These are phyloP conservation scores for Collichthys lucidus DNA, from an alignment of 2,113 vertebrate species.

Conservation along the genomic window DNA sequence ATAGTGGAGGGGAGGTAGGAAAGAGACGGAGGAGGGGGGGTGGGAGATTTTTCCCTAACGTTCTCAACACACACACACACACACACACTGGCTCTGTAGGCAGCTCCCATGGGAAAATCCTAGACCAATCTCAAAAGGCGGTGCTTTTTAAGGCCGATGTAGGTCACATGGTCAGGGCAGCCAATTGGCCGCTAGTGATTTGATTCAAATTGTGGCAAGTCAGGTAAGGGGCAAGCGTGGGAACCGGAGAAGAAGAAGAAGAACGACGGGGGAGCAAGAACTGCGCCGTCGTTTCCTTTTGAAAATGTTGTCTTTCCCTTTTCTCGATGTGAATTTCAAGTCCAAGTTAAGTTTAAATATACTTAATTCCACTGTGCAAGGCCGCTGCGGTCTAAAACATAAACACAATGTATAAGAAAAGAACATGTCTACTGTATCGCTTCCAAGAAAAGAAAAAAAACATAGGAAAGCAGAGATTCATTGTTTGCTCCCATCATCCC, in stretches of 20 bases:
- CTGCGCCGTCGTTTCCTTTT: conserved; percentile 34
- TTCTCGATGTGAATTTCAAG: conserved; percentile 26
- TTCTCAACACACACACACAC: conserved; percentile 49
- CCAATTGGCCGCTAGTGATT: conserved; percentile 81
- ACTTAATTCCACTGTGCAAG: conserved; percentile 1
- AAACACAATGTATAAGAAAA: conserved; percentile 30
- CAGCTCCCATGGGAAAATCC: conserved; percentile 88
- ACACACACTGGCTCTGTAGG: conserved; percentile 60
- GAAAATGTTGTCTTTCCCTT: conserved; percentile 39
- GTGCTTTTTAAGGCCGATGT: conserved; percentile 64
- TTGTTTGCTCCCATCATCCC: conserved; percentile 32
- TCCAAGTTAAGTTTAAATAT: conserved; percentile 48
- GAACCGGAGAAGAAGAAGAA: conserved; percentile 69
- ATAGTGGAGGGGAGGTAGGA: conserved; percentile 68
- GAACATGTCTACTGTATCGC: background rate
- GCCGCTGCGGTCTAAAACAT: conserved; percentile 52
- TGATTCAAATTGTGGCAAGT: conserved; percentile 83
- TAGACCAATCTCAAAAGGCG: conserved; percentile 74
- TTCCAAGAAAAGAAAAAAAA: conserved; percentile 36
- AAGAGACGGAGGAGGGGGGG: conserved; percentile 47
- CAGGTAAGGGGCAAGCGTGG: conserved; percentile 83
- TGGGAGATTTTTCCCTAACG: conserved; percentile 58
- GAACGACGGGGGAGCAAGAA: conserved; percentile 35
- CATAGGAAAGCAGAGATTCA: conserved; percentile 8
- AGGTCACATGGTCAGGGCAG: conserved; percentile 78